phyloP scores from a whole-genome alignment of 2,797 vertebrate species.

The Sarcophilus harrisii region DNA sequence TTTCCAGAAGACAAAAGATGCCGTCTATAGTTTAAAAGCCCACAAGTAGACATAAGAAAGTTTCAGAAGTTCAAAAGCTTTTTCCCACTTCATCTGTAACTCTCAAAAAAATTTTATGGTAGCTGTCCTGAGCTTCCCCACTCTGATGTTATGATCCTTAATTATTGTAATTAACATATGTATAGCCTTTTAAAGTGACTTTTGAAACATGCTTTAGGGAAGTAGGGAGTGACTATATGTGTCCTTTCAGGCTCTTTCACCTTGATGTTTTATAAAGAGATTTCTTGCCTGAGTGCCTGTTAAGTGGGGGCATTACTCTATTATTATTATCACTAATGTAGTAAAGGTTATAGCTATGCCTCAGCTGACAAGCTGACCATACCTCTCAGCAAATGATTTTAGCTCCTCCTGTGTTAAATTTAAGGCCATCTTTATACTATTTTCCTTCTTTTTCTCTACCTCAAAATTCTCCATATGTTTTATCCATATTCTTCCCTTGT shows the following conservation, averaged over 20 bases:
- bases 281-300: background rate
- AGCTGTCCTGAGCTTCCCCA: background rate
- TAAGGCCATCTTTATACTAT: background rate
- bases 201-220: background rate
- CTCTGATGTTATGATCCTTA: background rate
- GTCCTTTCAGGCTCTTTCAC: background rate
- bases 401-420: background rate
- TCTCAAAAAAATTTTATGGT: background rate
- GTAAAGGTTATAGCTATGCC: background rate
- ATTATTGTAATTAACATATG: background rate
- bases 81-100: background rate
- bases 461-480: background rate
- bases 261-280: background rate
- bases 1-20: background rate
- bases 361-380: background rate
- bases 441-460: background rate
- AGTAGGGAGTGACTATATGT: no score
- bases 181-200: background rate
- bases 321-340: background rate
- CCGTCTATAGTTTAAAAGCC: background rate
- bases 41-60: background rate
- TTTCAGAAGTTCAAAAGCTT: background rate
- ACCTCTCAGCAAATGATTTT: background rate
- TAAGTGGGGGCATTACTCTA: background rate
- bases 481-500: background rate